Conservation (phyloP, 2,888 invertebrate species). For the Panopea generosa region DNA sequence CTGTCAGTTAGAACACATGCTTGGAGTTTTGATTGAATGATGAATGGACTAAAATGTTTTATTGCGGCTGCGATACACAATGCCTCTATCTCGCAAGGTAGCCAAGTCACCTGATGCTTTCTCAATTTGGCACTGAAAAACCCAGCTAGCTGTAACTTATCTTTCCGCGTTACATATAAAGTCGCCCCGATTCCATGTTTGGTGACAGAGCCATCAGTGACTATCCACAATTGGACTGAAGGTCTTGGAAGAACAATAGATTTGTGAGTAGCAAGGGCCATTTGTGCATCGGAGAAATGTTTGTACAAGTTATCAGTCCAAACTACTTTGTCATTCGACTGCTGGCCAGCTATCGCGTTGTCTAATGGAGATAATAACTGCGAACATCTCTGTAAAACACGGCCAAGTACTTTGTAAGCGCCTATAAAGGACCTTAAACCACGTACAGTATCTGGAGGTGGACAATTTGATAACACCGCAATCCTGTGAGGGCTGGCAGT, state of each 20-base stretch:
- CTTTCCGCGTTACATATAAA: slow-evolving; percentile 43
- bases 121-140: slow-evolving; percentile 63
- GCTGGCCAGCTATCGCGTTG: background rate
- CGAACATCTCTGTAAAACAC: background rate
- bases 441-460: no score
- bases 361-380: background rate
- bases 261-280: slow-evolving; percentile 9
- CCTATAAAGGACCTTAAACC: background rate
- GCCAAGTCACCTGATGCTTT: slow-evolving; percentile 58
- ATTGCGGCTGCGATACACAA: slow-evolving; percentile 56
- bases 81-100: slow-evolving; percentile 70
- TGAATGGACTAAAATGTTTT: slow-evolving; percentile 67
- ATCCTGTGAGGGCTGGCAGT: no score
- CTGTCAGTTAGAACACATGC: slow-evolving; percentile 55
- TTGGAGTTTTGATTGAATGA: slow-evolving; percentile 55
- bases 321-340: background rate
- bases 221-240: no score
- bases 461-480: no score
- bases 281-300: slow-evolving; percentile 7
- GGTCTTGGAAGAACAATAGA: slow-evolving; percentile 31
- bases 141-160: slow-evolving; percentile 45
- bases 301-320: background rate
- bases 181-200: slow-evolving; percentile 56
- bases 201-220: slow-evolving; percentile 41
- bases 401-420: background rate